These are phyloP conservation scores for Pentalonia nigronervosa DNA, from an alignment of 1,140 invertebrate genomes.

Conservation along the genomic window DNA sequence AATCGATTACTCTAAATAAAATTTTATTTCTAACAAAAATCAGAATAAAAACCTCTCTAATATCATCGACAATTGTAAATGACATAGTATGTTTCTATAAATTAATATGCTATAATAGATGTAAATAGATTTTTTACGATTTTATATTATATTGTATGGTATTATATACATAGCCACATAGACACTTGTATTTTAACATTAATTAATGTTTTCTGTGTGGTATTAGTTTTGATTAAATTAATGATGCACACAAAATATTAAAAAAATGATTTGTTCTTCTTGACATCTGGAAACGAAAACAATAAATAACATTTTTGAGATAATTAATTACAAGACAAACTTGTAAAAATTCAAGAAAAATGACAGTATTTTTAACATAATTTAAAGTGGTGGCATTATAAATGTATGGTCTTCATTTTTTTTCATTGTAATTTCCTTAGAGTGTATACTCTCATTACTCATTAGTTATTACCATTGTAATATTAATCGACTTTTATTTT, in stretches of 20 bases:
- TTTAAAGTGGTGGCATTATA: background rate
- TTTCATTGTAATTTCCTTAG: background rate
- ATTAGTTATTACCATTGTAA: too few relatives aligned
- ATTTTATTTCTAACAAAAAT: background rate
- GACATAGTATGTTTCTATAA: too few relatives aligned
- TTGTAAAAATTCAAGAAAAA: background rate
- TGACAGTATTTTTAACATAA: background rate
- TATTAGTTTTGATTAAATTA: background rate
- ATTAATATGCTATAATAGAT: background rate
- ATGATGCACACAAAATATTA: too few relatives aligned
- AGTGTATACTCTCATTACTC: too few relatives aligned
- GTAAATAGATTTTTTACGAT: background rate
- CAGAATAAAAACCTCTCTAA: background rate
- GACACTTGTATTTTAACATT: background rate
- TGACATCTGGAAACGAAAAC: background rate
- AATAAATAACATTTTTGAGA: background rate
- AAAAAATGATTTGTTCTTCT: background rate
- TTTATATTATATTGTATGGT: background rate
- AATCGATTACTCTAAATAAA: background rate
- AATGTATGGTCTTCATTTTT: background rate
- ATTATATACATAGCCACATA: background rate
- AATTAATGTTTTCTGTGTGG: background rate
- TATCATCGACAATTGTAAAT: background rate
- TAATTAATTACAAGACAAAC: constrained; percentile 14
- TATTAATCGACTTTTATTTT: background rate